Base-by-base conservation (phyloP, 2,113 vertebrate genomes). In the Rhinolophus ferrumequinum region DNA sequence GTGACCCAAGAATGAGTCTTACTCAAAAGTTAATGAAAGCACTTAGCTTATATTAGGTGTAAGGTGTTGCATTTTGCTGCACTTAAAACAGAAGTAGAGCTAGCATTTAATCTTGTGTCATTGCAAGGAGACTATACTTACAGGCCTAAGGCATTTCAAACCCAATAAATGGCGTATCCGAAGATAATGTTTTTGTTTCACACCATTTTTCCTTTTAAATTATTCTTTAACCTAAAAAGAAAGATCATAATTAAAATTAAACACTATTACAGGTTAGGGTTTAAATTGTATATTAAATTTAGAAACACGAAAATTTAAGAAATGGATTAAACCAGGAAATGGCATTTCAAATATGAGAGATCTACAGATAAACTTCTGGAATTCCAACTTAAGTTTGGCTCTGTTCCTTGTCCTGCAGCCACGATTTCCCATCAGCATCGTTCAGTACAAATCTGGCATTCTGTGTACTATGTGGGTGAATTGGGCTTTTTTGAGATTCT, bases 241-340 rank as follows among this genome's bases (percentile, higher is more conserved):
- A 92, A 90, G 82, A 66, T 3, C 1, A 26, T 56, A 76, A 83
- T 35, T 88, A 76, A 88, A 92, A 70, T 52, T 56, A 70, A 87
- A 75, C 30, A 85, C 3, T 58, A 73, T 82, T 62, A 47, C 80
- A 88, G 47, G 38, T 87, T 85, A 81, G 9, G 83, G 7, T 41
- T 92, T 77, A 93, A 64, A 21, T 70, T 47, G 26, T 64, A 12
- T 24, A 58, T 67, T 12, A 94, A 41, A 92, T 86, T 95, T 95
- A 70, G 56, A 86, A 97, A 80, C 5, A 52, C n/a, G 5, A 69
- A 21, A 69, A n/a, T 12, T 94, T 94, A 75, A 62, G 66, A 93
- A 93, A 28, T 11, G 33, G 24, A 70, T 56, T 82, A 33, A 79
- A 82, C 5, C 21, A 83, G 62, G 58, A 93, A 93, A 89, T 80